These are phyloP conservation scores for Megalops atlanticus DNA, from an alignment of 2,113 vertebrate species.

Conservation along the genomic window DNA sequence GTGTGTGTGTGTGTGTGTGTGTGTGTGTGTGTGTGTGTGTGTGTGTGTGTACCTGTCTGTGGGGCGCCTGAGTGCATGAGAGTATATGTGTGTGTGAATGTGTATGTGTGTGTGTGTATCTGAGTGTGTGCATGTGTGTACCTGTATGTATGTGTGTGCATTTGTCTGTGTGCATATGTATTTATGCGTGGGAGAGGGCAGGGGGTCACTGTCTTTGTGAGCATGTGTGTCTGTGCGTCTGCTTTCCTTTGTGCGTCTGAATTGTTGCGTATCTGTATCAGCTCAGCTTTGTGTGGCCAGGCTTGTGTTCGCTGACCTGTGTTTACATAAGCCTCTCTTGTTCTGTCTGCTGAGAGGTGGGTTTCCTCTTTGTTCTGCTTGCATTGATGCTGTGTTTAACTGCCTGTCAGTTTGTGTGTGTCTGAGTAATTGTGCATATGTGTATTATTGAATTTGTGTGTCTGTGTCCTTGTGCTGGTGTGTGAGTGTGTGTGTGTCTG, in stretches of 20 bases:
- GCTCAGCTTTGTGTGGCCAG: background rate
- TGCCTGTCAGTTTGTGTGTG: background rate
- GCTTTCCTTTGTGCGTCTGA: background rate
- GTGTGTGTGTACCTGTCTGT: background rate
- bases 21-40: constrained; percentile 11
- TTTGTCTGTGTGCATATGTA: no score
- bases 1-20: constrained; percentile 3
- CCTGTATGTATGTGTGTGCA: no score
- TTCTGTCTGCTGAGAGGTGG: background rate
- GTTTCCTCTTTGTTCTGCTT: background rate
- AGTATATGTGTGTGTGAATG: constrained; percentile 6
- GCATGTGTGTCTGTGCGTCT: background rate
- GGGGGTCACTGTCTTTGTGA: background rate
- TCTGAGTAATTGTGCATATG: background rate
- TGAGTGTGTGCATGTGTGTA: background rate
- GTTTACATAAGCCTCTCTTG: background rate
- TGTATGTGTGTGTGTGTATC: background rate
- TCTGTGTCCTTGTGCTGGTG: background rate
- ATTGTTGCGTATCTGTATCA: background rate
- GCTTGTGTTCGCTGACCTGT: background rate
- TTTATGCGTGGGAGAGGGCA: background rate
- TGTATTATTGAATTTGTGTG: background rate
- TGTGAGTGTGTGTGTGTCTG: background rate
- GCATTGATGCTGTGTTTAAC: background rate
- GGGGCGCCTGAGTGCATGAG: no score